Evolutionary conservation across 2,113 vertebrate species (phyloP).

Genomic region (Platichthys flesus): DNA sequence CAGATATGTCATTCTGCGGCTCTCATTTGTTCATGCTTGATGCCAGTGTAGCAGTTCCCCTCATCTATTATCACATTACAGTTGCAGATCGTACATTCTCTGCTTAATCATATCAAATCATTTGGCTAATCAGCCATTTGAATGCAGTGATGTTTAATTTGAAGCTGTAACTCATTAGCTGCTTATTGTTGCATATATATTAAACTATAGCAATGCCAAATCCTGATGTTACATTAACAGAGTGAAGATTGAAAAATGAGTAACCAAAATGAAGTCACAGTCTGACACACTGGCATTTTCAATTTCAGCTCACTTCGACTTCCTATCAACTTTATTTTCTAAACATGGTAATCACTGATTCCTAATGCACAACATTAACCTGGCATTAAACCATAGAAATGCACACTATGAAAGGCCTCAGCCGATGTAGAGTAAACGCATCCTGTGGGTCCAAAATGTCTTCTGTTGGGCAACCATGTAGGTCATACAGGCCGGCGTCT

Average conservation of each 20-base stretch:
- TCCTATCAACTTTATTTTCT: background rate
- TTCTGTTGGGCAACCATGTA: no score
- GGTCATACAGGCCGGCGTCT: no score
- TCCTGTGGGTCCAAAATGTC: no score
- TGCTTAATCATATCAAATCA: constrained; percentile 14
- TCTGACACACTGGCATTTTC: background rate
- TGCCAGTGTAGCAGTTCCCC: background rate
- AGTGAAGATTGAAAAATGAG: background rate
- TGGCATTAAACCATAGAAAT: no score
- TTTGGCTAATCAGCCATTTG: constrained; percentile 13
- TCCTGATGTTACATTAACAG: no score
- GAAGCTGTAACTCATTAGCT: background rate
- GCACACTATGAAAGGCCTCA: no score
- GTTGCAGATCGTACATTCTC: constrained; percentile 3
- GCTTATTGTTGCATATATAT: background rate
- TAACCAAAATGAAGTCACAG: background rate
- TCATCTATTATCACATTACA: constrained; percentile 10
- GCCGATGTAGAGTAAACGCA: no score
- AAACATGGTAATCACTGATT: background rate
- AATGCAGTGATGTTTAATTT: constrained; percentile 12
- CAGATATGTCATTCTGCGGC: background rate
- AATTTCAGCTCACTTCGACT: background rate
- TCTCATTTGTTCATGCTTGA: no score
- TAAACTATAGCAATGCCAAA: no score
- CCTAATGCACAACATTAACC: no score